phyloP scores from a whole-genome alignment of 2,888 invertebrate species.

The Coleophora deauratella region DNA sequence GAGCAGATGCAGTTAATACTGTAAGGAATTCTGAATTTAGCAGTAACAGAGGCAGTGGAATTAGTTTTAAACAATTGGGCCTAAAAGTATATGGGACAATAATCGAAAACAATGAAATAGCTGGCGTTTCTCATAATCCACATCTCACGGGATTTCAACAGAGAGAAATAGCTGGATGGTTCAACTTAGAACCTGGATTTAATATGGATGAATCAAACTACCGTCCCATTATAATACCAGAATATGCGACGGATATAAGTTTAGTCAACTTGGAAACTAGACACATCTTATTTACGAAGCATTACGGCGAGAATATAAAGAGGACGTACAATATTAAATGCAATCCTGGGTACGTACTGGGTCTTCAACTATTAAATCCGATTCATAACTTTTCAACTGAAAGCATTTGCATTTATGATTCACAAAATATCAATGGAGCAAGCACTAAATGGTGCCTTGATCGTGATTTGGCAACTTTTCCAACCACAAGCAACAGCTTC shows the following conservation, averaged over 20 bases:
- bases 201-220: constrained; percentile 81
- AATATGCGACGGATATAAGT: constrained; percentile 74
- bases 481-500: constrained; percentile 89
- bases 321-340: constrained; percentile 78
- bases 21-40: constrained; percentile 89
- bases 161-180: constrained; percentile 95
- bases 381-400: constrained; percentile 92
- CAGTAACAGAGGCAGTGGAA: constrained; percentile 89
- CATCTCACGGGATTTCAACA: constrained; percentile 88
- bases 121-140: constrained; percentile 95
- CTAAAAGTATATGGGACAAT: constrained; percentile 83
- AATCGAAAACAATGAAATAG: constrained; percentile 87
- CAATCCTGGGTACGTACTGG: constrained; percentile 88
- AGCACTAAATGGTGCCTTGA: constrained; percentile 85
- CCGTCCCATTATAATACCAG: constrained; percentile 82
- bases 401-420: constrained; percentile 85
- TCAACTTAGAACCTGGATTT: constrained; percentile 79
- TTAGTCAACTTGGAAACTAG: constrained; percentile 84
- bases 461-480: constrained; percentile 91
- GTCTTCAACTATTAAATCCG: constrained; percentile 92
- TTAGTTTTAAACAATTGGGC: constrained; percentile 92
- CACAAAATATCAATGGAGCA: constrained; percentile 77
- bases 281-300: constrained; percentile 83
- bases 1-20: constrained; percentile 85
- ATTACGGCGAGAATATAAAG: constrained; percentile 70